phyloP scores from a whole-genome alignment of 2,797 vertebrate species.

The Diglossa cyanea region DNA sequence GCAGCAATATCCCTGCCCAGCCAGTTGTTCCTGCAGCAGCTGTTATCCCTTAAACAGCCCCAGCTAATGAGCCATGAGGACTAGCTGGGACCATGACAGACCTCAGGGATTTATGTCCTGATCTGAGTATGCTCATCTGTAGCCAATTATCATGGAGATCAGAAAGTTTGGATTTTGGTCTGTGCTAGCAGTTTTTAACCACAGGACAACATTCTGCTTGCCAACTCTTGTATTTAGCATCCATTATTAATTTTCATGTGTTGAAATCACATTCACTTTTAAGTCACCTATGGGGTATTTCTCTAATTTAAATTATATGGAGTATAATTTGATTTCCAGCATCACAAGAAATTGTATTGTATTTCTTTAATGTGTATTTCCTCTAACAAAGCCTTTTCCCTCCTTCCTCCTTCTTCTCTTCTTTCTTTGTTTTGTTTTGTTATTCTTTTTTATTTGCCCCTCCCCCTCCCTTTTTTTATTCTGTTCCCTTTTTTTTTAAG shows the following conservation, averaged over 20 bases:
- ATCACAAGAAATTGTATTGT: not conserved
- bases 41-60: not conserved
- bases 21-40: not conserved
- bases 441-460: not conserved
- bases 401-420: not conserved
- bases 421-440: not conserved
- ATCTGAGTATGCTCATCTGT: not conserved
- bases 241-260: not conserved
- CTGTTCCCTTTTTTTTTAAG: not conserved
- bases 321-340: not conserved
- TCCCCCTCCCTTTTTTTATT: accelerated
- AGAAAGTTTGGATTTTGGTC: not conserved
- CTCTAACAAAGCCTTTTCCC: not conserved
- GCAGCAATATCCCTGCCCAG: accelerated
- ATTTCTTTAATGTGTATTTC: not conserved
- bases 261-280: not conserved
- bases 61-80: not conserved
- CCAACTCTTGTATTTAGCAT: not conserved
- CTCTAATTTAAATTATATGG: not conserved
- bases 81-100: not conserved
- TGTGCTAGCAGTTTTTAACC: not conserved
- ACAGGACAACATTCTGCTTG: not conserved
- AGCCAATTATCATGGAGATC: not conserved
- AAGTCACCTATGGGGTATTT: not conserved
- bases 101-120: not conserved